These are phyloP conservation scores for Scleropages formosus DNA, from an alignment of 2,797 vertebrate species.

Conservation along the genomic window DNA sequence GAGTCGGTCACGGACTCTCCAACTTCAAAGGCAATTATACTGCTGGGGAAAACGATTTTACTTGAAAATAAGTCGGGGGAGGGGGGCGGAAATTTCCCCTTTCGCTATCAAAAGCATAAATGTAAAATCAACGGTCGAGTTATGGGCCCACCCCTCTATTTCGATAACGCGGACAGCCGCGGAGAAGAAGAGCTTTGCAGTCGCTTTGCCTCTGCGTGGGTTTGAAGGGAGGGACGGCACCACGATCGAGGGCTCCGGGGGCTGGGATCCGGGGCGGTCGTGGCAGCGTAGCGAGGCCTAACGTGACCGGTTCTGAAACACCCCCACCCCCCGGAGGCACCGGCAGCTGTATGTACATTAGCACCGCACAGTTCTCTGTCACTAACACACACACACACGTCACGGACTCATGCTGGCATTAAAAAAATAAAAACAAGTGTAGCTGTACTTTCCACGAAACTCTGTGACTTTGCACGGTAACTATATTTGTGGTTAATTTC, in stretches of 20 bases:
- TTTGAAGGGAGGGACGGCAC: neutral
- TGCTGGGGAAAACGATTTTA: neutral
- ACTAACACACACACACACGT: constrained; percentile 6
- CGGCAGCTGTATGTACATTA: neutral
- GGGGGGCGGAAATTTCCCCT: neutral
- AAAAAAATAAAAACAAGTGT: neutral
- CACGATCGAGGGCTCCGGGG: neutral
- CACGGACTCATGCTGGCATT: neutral
- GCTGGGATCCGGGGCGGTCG: neutral
- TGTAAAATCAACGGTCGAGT: neutral
- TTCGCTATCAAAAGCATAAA: neutral
- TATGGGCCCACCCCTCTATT: neutral
- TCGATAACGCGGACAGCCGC: neutral
- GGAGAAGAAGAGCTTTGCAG: neutral
- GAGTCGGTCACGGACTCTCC: neutral
- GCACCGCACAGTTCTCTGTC: neutral
- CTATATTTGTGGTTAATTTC: neutral
- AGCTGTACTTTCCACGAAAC: neutral
- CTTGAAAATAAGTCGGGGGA: constrained; percentile 6
- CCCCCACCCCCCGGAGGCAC: neutral
- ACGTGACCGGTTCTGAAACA: neutral
- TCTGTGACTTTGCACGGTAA: neutral
- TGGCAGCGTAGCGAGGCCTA: neutral
- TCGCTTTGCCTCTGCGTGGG: neutral
- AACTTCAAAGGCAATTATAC: neutral